Evolutionary conservation across 2,797 vertebrate genomes (phyloP).

Genomic region (Psittacula echo): DNA sequence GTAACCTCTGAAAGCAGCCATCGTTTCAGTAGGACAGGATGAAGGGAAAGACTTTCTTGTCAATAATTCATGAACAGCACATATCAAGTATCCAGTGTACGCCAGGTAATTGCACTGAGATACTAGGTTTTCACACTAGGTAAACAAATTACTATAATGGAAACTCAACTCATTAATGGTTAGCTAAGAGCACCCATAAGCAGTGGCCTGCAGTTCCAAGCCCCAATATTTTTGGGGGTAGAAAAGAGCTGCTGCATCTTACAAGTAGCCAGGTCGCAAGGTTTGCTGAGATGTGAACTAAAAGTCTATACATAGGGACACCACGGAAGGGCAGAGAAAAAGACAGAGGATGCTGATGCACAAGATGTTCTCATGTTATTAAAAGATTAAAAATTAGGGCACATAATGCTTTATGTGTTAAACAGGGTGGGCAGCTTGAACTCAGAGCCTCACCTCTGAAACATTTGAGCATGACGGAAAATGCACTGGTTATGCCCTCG

Average conservation of each 20-base stretch:
- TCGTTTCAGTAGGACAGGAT: neutral
- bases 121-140: constrained; percentile 65
- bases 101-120: constrained; percentile 41
- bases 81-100: constrained; percentile 29
- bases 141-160: constrained; percentile 62
- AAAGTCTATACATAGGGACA: neutral
- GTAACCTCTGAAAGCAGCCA: neutral
- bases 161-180: constrained; percentile 35
- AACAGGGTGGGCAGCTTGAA: neutral
- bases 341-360: neutral
- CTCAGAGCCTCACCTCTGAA: neutral
- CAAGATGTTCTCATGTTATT: accelerated
- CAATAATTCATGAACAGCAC: constrained; percentile 37
- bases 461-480: neutral
- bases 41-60: constrained; percentile 27
- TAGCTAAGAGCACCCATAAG: neutral
- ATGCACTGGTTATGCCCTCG: accelerated
- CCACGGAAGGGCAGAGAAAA: neutral
- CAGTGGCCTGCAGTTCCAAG: neutral
- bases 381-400: neutral
- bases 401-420: neutral
- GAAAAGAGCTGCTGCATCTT: neutral
- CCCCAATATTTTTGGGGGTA: accelerated
- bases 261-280: accelerated
- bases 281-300: neutral